Conservation (phyloP, 1,140 invertebrate species). For the Bradynema listronoti region DNA sequence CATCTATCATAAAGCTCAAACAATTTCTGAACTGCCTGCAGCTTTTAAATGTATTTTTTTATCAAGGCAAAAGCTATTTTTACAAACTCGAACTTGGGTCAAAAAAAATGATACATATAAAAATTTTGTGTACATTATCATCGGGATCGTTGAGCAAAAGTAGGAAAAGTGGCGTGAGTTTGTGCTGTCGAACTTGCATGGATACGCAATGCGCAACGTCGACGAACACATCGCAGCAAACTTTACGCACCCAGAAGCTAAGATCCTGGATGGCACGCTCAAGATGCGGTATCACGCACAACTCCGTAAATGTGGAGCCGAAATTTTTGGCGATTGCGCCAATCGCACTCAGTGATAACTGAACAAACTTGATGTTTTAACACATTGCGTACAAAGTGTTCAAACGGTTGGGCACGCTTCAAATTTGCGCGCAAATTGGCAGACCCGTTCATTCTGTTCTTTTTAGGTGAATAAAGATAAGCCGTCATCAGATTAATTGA, state of each 20-base stretch:
- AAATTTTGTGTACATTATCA: neutral
- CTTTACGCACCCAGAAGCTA: constrained; percentile 25
- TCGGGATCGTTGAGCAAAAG: constrained; percentile 14
- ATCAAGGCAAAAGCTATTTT: too few species aligned
- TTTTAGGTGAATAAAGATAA: too few species aligned
- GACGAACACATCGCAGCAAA: constrained; percentile 24
- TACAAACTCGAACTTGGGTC: too few species aligned
- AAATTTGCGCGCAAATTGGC: too few species aligned
- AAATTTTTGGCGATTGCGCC: constrained; percentile 15
- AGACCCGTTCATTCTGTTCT: too few species aligned
- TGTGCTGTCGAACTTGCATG: neutral
- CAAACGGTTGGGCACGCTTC: too few species aligned
- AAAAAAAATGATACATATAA: too few species aligned
- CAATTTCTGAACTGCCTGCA: too few species aligned
- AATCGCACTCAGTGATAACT: constrained; percentile 4
- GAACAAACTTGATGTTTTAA: constrained; percentile 2
- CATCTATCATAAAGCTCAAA: too few species aligned
- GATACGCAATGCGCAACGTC: constrained; percentile 22
- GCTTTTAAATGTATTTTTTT: too few species aligned
- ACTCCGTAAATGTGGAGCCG: constrained; percentile 22
- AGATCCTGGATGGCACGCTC: constrained; percentile 1
- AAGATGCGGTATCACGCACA: constrained; percentile 23
- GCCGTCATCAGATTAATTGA: too few species aligned
- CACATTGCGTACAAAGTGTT: too few species aligned
- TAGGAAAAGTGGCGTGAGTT: constrained; percentile 20